Conservation (phyloP, 1,140 invertebrate genomes). For the Conus betulinus region DNA sequence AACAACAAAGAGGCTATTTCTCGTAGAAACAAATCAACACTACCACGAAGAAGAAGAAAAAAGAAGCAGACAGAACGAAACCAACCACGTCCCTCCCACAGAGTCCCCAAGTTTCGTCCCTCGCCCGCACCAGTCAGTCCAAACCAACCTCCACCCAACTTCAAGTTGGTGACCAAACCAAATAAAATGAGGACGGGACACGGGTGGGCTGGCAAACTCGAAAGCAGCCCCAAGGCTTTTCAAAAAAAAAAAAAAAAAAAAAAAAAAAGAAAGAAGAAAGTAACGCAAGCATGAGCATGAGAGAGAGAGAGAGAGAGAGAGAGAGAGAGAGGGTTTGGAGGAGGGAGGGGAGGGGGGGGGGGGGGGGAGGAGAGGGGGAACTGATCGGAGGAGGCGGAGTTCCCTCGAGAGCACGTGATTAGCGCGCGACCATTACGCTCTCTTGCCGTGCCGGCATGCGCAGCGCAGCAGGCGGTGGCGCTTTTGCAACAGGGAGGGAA, state of each 20-base stretch:
- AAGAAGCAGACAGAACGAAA: too few relatives aligned
- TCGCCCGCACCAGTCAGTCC: neutral
- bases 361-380: neutral
- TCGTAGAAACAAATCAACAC: too few relatives aligned
- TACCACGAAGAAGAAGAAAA: too few relatives aligned
- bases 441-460: neutral
- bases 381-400: neutral
- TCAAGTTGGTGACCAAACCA: neutral
- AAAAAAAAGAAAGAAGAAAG: neutral
- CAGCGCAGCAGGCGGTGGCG: neutral
- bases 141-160: too few relatives aligned
- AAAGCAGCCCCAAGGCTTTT: neutral
- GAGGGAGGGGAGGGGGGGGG: neutral
- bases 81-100: too few relatives aligned
- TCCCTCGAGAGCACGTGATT: neutral
- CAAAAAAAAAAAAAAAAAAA: neutral
- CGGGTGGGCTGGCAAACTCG: neutral
- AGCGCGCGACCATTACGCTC: slow-evolving; percentile 1
- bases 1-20: too few relatives aligned
- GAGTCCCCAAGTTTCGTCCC: neutral
- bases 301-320: neutral
- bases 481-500: neutral
- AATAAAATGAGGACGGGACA: neutral
- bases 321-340: neutral
- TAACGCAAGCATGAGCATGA: neutral